These are phyloP conservation scores for Fistularia tabacaria DNA, from an alignment of 2,797 vertebrate genomes.

Conservation along the genomic window DNA sequence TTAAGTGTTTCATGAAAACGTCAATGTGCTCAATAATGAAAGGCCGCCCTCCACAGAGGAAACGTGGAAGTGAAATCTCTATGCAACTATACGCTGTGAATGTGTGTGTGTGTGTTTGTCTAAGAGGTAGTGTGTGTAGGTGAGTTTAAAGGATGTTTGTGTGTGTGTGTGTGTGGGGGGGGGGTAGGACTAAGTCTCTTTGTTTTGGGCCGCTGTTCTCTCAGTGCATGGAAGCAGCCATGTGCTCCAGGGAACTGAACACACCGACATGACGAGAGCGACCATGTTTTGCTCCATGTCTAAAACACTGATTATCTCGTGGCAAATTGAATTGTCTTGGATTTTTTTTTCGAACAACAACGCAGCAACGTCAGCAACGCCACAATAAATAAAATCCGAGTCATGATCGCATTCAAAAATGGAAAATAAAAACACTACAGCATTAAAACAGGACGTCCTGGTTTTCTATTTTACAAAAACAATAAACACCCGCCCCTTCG, in stretches of 20 bases:
- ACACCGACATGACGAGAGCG: too few relatives aligned
- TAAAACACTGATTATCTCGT: constrained; percentile 70
- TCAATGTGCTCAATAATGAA: constrained; percentile 29
- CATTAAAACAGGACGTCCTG: constrained; percentile 64
- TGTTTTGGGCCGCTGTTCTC: constrained; percentile 45
- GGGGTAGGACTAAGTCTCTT: constrained; percentile 12
- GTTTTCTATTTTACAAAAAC: constrained; percentile 37
- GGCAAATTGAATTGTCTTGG: constrained; percentile 61
- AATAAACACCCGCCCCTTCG: constrained; percentile 18
- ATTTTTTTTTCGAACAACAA: constrained; percentile 8
- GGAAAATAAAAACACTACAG: constrained; percentile 57
- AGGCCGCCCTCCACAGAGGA: constrained; percentile 28
- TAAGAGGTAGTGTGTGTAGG: constrained; percentile 67
- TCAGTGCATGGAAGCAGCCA: constrained; percentile 45
- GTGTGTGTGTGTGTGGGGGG: constrained; percentile 4
- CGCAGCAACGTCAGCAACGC: constrained; percentile 49
- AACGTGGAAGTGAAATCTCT: constrained; percentile 26
- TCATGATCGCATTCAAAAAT: constrained; percentile 45
- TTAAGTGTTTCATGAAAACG: background rate
- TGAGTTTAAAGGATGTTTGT: constrained; percentile 26
- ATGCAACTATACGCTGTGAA: constrained; percentile 23
- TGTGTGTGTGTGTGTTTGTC: constrained; percentile 17
- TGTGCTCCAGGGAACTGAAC: too few relatives aligned
- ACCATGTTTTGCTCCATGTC: too few relatives aligned
- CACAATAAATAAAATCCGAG: constrained; percentile 60